A percentile compares a stretch with the other conserved stretches of the same genome.
Evolutionary conservation across 2,113 vertebrate species (phyloP).

Genomic region (Rhombomys opimus): DNA sequence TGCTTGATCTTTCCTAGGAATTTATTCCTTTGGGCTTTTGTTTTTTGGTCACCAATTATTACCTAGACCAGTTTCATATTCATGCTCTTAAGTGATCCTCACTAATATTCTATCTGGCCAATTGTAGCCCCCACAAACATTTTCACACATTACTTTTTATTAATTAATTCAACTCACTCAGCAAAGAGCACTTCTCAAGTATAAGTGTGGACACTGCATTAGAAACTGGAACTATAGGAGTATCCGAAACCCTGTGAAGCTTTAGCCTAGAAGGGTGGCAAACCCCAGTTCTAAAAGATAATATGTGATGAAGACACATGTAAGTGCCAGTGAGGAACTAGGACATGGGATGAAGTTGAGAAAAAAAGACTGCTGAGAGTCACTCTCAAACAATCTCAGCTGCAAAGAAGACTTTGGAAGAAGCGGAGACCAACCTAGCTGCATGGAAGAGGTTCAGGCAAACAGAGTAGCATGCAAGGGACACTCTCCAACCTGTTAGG

Average conservation of each 20-base stretch:
- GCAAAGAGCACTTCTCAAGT: not conserved
- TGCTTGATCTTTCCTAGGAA: too few relatives aligned
- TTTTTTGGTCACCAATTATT: too few relatives aligned
- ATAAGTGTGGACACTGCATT: not conserved
- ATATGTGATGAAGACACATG: not conserved
- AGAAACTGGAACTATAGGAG: not conserved
- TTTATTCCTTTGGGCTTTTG: too few relatives aligned
- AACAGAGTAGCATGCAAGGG: not conserved
- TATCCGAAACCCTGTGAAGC: not conserved
- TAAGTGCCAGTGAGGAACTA: not conserved
- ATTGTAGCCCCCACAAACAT: too few relatives aligned
- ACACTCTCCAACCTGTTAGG: not conserved
- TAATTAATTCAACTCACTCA: not conserved
- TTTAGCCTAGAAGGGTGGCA: not conserved
- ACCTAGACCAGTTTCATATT: too few relatives aligned
- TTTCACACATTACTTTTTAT: too few relatives aligned
- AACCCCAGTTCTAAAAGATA: not conserved
- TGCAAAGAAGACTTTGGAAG: not conserved
- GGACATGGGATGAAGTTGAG: not conserved
- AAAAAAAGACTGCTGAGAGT: not conserved
- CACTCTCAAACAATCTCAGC: not conserved
- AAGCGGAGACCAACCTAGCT: not conserved
- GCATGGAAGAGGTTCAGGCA: not conserved
- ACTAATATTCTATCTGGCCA: not conserved
- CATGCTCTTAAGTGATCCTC: not conserved